Percentiles rank a stretch among this genome's conserved stretches.
Evolutionary conservation across 2,888 invertebrate species (phyloP).

Genomic region (Cremastobaeus sp.): DNA sequence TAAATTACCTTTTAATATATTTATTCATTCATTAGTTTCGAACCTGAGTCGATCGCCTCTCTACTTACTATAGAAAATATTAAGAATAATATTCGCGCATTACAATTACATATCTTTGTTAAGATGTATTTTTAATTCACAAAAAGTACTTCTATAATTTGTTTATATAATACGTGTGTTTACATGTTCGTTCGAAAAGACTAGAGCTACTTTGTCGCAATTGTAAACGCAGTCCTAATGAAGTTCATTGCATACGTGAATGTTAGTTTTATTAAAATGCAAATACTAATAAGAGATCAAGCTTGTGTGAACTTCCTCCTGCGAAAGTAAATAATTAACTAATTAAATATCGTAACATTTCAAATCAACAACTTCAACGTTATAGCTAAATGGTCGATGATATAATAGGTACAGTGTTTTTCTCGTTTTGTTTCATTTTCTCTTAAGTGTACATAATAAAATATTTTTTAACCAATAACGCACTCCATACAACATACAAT

Average conservation of each 20-base stretch:
- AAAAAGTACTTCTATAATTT: conserved; percentile 19
- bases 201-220: conserved; percentile 38
- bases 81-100: conserved; percentile 37
- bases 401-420: conserved; percentile 14
- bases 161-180: conserved; percentile 27
- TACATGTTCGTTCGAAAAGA: conserved; percentile 26
- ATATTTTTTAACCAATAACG: conserved; percentile 36
- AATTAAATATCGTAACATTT: conserved; percentile 6
- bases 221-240: conserved; percentile 29
- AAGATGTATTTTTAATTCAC: no score
- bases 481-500: conserved; percentile 35
- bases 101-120: conserved; percentile 17
- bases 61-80: conserved; percentile 49
- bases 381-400: conserved; percentile 13
- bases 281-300: conserved; percentile 25
- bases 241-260: conserved; percentile 19
- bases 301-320: conserved; percentile 7
- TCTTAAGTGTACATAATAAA: conserved; percentile 31
- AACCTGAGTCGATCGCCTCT: neutral
- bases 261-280: conserved; percentile 32
- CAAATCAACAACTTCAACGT: conserved; percentile 13
- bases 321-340: conserved; percentile 11
- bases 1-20: no score
- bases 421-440: conserved; percentile 24
- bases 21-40: conserved; percentile 15